Evolutionary conservation across 2,113 vertebrate species (phyloP).

Genomic region (Rhabdornis inornatus): DNA sequence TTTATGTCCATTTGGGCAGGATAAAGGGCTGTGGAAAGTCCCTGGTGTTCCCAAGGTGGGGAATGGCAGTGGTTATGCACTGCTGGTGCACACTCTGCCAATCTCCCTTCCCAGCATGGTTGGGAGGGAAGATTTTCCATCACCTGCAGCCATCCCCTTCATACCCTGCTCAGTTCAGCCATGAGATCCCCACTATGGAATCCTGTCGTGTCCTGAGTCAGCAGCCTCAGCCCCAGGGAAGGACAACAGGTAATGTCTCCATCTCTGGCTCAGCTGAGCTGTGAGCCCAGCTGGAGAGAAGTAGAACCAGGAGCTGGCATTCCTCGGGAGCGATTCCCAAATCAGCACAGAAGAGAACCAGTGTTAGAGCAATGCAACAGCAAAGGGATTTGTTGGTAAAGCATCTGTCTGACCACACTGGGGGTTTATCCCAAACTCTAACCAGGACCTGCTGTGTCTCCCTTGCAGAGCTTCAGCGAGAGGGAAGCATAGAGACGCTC

Average conservation of each 20-base stretch:
- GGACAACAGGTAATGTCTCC: background rate
- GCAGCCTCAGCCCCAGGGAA: background rate
- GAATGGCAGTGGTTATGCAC: background rate
- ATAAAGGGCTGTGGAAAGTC: background rate
- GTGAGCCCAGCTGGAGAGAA: background rate
- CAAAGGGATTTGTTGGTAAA: background rate
- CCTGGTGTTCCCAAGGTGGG: background rate
- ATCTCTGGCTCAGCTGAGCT: background rate
- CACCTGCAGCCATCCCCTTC: background rate
- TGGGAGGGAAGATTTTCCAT: background rate
- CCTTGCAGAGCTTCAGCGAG: conserved; percentile 92
- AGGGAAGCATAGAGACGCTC: conserved; percentile 98
- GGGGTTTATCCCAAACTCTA: background rate
- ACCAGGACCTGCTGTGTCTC: conserved; percentile 68
- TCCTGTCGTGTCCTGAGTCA: rapidly evolving
- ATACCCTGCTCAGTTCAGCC: background rate
- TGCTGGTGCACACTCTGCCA: background rate
- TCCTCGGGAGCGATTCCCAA: background rate
- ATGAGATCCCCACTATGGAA: rapidly evolving
- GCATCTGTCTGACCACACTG: rapidly evolving
- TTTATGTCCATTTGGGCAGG: background rate
- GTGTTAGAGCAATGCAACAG: rapidly evolving
- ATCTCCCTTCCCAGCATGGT: background rate
- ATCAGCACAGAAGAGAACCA: background rate
- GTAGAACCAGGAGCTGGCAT: background rate